Base-by-base conservation (phyloP, 2,113 vertebrate species). In the Brienomyrus longianalis region DNA sequence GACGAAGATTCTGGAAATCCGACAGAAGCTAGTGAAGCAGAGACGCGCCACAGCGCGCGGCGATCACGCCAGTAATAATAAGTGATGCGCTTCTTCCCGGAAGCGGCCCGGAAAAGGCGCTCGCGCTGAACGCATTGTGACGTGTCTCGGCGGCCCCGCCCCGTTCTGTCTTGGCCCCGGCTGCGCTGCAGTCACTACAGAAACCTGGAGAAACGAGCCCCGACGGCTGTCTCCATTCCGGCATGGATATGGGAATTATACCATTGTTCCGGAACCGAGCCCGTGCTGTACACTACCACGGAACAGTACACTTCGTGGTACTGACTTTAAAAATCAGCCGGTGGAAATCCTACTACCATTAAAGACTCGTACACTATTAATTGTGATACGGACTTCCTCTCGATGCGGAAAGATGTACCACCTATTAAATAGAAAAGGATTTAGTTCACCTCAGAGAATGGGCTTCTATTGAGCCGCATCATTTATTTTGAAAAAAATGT, bases 221-320 rank as follows among this genome's bases (percentile, higher is more conserved):
- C 88, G 89, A 91, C 88, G 90, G 88, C 90, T 47, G 47, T 90
- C 62, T 27, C 88, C 56, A 45, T 86, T 92, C 92, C 91, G 52
- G 93, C 94, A 94, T 88, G 93, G 94, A 93, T 84, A 96, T 96
- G 96, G 95, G 92, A 94, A 92, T 93, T 90, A 94, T 88, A 66
- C 89, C 92, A 77, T 89, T 77, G 87, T 89, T 87, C 83, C 83
- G 74, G 89, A 93, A 92, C 88, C 92, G 62, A 90, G 92, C 90
- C 89, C 95, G 91, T 80, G 84, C 89, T 90, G 90, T 92, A n/a
- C 74, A 90, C 87, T 89, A 89, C 88, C 91, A 91, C 77, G 92
- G 92, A 47, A 92, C 92, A 86, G 90, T 91, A 50, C 93, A 91
- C 90, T 92, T 89, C 92, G 91, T 90, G 89, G 91, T 92, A 88